phyloP scores from a whole-genome alignment of 2,888 invertebrate species.

The Hydriomena furcata region DNA sequence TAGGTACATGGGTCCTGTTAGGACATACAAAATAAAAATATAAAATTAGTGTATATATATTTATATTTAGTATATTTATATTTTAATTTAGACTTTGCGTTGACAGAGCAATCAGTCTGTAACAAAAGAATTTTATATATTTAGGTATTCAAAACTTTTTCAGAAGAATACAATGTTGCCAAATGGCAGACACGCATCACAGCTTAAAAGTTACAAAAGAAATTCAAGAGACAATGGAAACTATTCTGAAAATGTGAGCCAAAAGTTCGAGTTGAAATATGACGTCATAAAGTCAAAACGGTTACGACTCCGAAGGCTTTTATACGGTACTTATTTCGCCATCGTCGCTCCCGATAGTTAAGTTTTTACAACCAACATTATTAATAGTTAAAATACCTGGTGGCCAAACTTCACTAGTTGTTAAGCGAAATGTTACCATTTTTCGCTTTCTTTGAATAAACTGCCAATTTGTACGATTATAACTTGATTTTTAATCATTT shows the following conservation, averaged over 20 bases:
- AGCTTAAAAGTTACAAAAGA: constrained; percentile 17
- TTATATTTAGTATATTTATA: too few species aligned
- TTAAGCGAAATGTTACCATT: not conserved
- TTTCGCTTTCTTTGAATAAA: too few species aligned
- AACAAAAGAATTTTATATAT: too few species aligned
- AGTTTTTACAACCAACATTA: constrained; percentile 14
- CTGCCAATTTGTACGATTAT: too few species aligned
- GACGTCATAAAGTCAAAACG: constrained; percentile 41
- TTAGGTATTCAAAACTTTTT: too few species aligned
- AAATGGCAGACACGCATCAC: not conserved
- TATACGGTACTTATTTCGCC: constrained; percentile 16
- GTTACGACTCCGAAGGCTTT: constrained; percentile 27
- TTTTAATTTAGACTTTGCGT: too few species aligned
- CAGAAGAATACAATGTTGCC: not conserved
- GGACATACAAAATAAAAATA: too few species aligned
- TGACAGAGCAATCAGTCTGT: too few species aligned
- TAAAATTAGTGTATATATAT: too few species aligned
- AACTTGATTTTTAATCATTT: too few species aligned
- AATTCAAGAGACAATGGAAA: constrained; percentile 40
- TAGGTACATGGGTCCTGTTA: too few species aligned
- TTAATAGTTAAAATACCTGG: constrained; percentile 7
- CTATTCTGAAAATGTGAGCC: constrained; percentile 43
- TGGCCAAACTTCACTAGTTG: not conserved
- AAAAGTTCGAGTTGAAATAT: constrained; percentile 47
- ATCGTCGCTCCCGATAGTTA: constrained; percentile 5